phyloP scores from a whole-genome alignment of 2,888 invertebrate genomes.

The Zeuzera pyrina region DNA sequence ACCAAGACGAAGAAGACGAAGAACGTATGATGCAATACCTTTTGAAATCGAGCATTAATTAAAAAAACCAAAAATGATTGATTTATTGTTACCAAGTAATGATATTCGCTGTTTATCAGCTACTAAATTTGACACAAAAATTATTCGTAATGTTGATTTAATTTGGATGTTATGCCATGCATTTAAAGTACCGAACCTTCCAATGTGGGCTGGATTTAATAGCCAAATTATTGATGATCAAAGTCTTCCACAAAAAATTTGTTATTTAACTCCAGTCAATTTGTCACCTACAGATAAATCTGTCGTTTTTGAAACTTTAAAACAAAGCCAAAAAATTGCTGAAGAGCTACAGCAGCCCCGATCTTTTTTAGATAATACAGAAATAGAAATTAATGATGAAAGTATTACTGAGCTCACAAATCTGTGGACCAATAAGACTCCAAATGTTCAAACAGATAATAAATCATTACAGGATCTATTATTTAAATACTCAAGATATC shows the following conservation, averaged over 20 bases:
- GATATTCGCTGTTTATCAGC: neutral
- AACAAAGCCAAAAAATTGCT: neutral
- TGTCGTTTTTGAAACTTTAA: constrained; percentile 1
- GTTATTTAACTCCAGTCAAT: constrained; percentile 1
- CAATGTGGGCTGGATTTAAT: neutral
- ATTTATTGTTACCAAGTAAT: constrained; percentile 1
- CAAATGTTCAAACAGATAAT: too few relatives aligned
- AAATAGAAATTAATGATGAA: too few relatives aligned
- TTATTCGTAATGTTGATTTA: neutral
- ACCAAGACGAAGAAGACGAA: constrained; percentile 9
- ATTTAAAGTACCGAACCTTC: neutral
- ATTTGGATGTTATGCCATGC: neutral
- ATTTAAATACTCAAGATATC: too few relatives aligned
- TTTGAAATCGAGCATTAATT: constrained; percentile 5
- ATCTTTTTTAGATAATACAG: too few relatives aligned
- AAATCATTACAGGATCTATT: too few relatives aligned
- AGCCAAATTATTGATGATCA: neutral
- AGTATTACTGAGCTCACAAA: too few relatives aligned
- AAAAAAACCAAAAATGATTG: constrained; percentile 7
- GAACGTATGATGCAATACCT: constrained; percentile 8
- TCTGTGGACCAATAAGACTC: too few relatives aligned
- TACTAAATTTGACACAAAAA: neutral
- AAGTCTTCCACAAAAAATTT: neutral
- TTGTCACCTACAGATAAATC: constrained; percentile 1
- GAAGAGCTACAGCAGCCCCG: neutral